A percentile compares a stretch with the other conserved stretches of the same genome.
These are phyloP conservation scores for Fistularia tabacaria DNA, from an alignment of 2,797 vertebrate genomes.

Conservation along the genomic window DNA sequence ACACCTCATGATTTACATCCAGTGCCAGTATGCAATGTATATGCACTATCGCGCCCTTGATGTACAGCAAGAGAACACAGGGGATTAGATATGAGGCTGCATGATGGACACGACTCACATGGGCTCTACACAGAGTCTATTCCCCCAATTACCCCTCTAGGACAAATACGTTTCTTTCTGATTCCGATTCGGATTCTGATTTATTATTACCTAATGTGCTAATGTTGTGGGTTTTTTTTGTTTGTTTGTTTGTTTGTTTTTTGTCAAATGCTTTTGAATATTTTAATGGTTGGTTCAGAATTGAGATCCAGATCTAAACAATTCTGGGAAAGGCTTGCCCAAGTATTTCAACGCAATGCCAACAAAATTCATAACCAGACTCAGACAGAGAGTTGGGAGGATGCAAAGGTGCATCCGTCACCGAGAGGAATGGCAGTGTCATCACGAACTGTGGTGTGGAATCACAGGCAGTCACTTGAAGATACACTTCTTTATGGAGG, in stretches of 20 bases:
- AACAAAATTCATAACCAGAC: slow-evolving; percentile 66
- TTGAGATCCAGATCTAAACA: slow-evolving; percentile 12
- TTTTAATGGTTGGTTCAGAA: slow-evolving; percentile 9
- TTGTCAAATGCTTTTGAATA: not conserved
- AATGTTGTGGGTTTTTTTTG: not conserved
- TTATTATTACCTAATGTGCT: too few species aligned
- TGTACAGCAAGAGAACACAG: not conserved
- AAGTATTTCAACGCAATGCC: slow-evolving; percentile 53
- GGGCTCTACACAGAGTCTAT: too few species aligned
- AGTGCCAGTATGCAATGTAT: not conserved
- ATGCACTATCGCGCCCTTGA: not conserved
- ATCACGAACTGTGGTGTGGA: slow-evolving; percentile 70
- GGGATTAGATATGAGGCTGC: not conserved
- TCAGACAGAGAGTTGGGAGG: slow-evolving; percentile 55
- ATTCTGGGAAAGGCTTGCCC: slow-evolving; percentile 39
- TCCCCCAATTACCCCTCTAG: too few species aligned
- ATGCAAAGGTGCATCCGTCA: slow-evolving; percentile 73
- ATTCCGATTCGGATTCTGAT: too few species aligned
- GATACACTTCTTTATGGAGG: slow-evolving; percentile 72
- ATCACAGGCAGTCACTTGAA: slow-evolving; percentile 70
- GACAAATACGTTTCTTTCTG: too few species aligned
- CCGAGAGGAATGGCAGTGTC: slow-evolving; percentile 74
- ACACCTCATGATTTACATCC: not conserved
- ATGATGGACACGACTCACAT: too few species aligned
- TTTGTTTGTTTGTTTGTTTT: not conserved